phyloP scores from a whole-genome alignment of 30 jellyfish, hydroid and myxozoan genomes.

The Mastigias papua region DNA sequence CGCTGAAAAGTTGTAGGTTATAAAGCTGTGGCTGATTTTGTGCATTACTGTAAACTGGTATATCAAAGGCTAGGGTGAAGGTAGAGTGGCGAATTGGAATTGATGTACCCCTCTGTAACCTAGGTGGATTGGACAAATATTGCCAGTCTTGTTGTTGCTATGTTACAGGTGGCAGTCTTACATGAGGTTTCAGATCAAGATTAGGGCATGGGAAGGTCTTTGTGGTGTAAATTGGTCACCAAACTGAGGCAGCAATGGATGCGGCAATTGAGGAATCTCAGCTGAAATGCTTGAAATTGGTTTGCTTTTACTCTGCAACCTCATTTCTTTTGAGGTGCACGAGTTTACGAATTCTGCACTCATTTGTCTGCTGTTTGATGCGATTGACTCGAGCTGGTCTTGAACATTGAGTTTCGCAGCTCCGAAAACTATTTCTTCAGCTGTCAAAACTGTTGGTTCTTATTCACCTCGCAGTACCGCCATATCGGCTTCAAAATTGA shows the following conservation, averaged over 20 bases:
- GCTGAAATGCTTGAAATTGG: not conserved
- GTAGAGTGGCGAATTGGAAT: too few relatives aligned
- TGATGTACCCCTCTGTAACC: too few relatives aligned
- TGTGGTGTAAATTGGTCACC: too few relatives aligned
- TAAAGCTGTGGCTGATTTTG: not conserved
- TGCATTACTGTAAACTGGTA: not conserved
- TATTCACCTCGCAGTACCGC: conserved; percentile 26
- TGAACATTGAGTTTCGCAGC: conserved; percentile 11
- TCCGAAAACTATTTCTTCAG: conserved; percentile 18
- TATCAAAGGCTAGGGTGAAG: too few relatives aligned
- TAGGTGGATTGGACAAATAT: too few relatives aligned
- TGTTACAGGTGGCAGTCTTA: too few relatives aligned
- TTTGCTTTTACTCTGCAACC: not conserved
- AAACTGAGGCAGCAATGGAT: too few relatives aligned
- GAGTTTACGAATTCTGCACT: conserved; percentile 3
- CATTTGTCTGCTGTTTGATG: not conserved
- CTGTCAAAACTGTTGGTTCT: conserved; percentile 33
- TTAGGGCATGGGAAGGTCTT: too few relatives aligned
- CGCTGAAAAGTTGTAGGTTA: not conserved
- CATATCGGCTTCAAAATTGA: not conserved
- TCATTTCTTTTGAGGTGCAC: not conserved
- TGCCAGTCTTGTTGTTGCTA: too few relatives aligned
- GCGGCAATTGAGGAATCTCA: not conserved
- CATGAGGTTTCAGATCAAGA: too few relatives aligned
- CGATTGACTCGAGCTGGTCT: not conserved